A percentile compares a stretch with the other conserved stretches of the same genome.
These are phyloP conservation scores for Paramisgurnus dabryanus DNA, from an alignment of 2,113 vertebrate species.

Conservation along the genomic window DNA sequence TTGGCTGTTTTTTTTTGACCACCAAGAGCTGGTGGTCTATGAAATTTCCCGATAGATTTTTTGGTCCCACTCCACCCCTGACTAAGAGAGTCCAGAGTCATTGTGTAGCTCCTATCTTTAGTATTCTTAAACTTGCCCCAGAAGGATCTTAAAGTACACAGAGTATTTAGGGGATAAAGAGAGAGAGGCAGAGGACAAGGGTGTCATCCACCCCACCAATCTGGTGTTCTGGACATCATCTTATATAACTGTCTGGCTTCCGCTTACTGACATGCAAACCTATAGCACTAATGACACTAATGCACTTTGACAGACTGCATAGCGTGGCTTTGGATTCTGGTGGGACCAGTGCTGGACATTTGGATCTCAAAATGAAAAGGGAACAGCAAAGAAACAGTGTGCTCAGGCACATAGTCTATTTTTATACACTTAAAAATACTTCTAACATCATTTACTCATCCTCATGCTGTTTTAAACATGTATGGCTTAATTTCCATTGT, in stretches of 20 bases:
- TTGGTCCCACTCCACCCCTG: too few relatives aligned
- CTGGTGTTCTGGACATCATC: constrained; percentile 38
- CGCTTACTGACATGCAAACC: constrained; percentile 26
- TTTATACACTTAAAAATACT: neutral
- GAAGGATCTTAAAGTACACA: constrained; percentile 12
- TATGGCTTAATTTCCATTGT: neutral
- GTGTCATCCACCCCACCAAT: constrained; percentile 22
- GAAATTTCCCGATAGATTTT: too few relatives aligned
- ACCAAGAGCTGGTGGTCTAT: too few relatives aligned
- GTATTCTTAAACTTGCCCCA: constrained; percentile 12
- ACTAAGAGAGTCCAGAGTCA: neutral
- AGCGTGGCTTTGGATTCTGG: constrained; percentile 7
- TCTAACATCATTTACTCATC: neutral
- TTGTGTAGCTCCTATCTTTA: neutral
- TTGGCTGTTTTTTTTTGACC: too few relatives aligned
- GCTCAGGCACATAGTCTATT: neutral
- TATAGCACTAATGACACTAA: constrained; percentile 46
- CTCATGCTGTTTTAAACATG: neutral
- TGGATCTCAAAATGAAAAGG: neutral
- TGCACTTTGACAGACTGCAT: constrained; percentile 42
- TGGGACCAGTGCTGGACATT: constrained; percentile 1
- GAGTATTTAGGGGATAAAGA: constrained; percentile 12
- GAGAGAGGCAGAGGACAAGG: constrained; percentile 1
- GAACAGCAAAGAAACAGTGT: neutral
- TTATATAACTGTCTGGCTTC: constrained; percentile 55